Percentiles rank a stretch among this genome's conserved stretches.
phyloP scores from a whole-genome alignment of 2,888 invertebrate species.

The Noctua pronuba region DNA sequence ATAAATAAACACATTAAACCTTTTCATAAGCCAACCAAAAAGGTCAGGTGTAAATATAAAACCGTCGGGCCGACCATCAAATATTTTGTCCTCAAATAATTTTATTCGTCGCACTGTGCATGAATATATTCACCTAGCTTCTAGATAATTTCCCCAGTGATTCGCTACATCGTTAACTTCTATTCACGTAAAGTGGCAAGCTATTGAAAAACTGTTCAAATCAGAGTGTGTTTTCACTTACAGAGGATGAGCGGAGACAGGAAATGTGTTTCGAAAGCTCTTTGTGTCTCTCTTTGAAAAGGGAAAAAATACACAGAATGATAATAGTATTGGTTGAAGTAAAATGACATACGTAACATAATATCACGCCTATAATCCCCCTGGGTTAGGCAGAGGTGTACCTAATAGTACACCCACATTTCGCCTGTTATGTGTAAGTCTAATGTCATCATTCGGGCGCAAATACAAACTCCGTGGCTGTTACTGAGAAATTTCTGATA shows the following conservation, averaged over 20 bases:
- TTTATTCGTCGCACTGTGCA: conserved; percentile 60
- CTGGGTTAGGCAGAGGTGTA: too few relatives aligned
- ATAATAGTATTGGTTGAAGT: not conserved
- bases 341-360: too few relatives aligned
- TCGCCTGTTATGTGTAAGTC: too few relatives aligned
- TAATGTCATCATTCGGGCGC: too few relatives aligned
- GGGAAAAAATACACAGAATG: not conserved
- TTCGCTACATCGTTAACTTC: conserved; percentile 83
- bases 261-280: conserved; percentile 17
- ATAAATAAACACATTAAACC: conserved; percentile 41
- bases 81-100: conserved; percentile 51
- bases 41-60: conserved; percentile 39
- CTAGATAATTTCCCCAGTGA: conserved; percentile 81
- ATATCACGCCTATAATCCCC: too few relatives aligned
- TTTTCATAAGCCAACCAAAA: conserved; percentile 52
- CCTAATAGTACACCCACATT: too few relatives aligned
- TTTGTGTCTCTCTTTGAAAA: conserved; percentile 20
- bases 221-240: conserved; percentile 35
- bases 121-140: conserved; percentile 74
- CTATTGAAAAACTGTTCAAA: conserved; percentile 65
- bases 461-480: too few relatives aligned
- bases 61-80: conserved; percentile 6
- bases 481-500: too few relatives aligned
- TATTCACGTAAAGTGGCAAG: conserved; percentile 81
- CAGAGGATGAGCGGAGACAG: conserved; percentile 10